phyloP scores from a whole-genome alignment of 2,888 invertebrate species.

The Stenodema calcarata region DNA sequence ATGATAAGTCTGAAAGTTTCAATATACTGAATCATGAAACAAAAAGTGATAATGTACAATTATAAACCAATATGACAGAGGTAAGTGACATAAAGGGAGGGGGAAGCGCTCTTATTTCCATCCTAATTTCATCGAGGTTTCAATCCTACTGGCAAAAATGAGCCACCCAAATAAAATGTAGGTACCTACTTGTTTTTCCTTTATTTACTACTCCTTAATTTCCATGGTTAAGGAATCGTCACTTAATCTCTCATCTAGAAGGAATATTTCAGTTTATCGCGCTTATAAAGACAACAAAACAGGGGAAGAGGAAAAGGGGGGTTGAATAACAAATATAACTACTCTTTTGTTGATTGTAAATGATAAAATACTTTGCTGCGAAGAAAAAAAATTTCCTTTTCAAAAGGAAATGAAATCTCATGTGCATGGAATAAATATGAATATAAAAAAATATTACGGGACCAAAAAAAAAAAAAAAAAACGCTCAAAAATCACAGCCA shows the following conservation, averaged over 20 bases:
- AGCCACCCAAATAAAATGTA: background rate
- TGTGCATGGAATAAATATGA: constrained; percentile 7
- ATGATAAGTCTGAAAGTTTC: background rate
- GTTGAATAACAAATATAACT: background rate
- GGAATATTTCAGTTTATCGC: background rate
- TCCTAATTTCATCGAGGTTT: background rate
- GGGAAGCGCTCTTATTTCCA: constrained; percentile 30
- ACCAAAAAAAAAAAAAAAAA: too few species aligned
- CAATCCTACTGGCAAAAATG: background rate
- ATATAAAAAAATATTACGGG: background rate
- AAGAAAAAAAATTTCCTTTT: background rate
- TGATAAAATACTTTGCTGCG: background rate
- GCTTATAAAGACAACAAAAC: background rate
- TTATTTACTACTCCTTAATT: background rate
- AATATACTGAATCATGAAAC: background rate
- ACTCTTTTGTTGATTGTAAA: background rate
- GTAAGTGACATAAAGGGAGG: background rate
- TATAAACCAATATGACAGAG: background rate
- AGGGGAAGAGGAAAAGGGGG: background rate
- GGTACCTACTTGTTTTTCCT: too few species aligned
- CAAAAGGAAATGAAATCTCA: background rate
- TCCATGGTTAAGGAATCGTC: constrained; percentile 22
- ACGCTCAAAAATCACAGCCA: constrained; percentile 34
- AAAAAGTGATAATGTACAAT: background rate
- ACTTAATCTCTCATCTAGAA: constrained; percentile 24